Conservation (phyloP, 1,140 invertebrate genomes). For the Pinna nobilis region DNA sequence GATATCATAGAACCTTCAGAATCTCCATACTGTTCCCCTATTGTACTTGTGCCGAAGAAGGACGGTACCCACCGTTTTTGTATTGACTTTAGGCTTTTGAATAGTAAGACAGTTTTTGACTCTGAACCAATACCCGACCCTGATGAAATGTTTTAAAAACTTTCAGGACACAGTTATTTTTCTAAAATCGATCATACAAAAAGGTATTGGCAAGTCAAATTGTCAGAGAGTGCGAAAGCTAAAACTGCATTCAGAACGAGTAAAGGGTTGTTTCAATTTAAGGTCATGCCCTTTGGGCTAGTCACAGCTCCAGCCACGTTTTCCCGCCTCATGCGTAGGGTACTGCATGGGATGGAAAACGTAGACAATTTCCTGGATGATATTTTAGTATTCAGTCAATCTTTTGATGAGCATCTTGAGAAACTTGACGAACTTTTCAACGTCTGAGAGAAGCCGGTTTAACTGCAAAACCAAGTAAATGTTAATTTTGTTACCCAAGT, state of each 20-base stretch:
- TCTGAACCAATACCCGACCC: slow-evolving; percentile 76
- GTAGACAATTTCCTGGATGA: slow-evolving; percentile 50
- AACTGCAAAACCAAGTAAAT: slow-evolving; percentile 28
- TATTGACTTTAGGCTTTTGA: slow-evolving; percentile 75
- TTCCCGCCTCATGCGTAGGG: too few relatives aligned
- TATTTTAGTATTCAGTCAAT: slow-evolving; percentile 19
- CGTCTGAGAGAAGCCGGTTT: slow-evolving; percentile 51
- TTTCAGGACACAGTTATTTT: too few relatives aligned
- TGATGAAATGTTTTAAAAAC: slow-evolving; percentile 63
- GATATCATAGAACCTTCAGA: slow-evolving; percentile 56
- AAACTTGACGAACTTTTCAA: not conserved
- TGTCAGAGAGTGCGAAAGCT: too few relatives aligned
- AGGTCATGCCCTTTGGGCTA: too few relatives aligned
- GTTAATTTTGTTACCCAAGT: not conserved
- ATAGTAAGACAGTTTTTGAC: slow-evolving; percentile 72
- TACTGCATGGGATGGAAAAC: not conserved
- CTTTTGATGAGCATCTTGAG: slow-evolving; percentile 4
- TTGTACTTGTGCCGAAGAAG: slow-evolving; percentile 59
- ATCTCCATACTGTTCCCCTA: slow-evolving; percentile 54
- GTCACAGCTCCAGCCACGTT: too few relatives aligned
- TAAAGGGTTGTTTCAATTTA: too few relatives aligned
- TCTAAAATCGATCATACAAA: too few relatives aligned
- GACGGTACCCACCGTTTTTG: slow-evolving; percentile 75
- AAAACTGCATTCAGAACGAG: too few relatives aligned
- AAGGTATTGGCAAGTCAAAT: too few relatives aligned